A percentile compares a stretch with the other conserved stretches of the same genome.
Conservation (phyloP, 1,140 invertebrate species). For the Ylistrum balloti region DNA sequence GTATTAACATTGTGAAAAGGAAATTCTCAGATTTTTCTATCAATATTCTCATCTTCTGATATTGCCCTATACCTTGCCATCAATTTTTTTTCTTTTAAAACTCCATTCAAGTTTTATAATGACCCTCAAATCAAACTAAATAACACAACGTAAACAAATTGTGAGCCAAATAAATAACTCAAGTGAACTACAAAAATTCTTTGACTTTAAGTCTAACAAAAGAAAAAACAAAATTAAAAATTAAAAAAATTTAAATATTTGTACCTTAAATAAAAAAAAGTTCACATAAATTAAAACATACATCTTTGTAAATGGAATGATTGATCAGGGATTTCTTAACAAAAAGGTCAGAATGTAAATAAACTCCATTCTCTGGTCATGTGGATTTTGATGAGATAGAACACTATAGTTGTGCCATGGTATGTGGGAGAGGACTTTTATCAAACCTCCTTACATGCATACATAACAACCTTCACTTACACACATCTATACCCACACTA, state of each 20-base stretch:
- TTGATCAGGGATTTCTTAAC: neutral
- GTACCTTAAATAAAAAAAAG: neutral
- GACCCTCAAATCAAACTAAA: neutral
- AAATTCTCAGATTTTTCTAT: neutral
- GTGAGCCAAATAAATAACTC: constrained; percentile 29
- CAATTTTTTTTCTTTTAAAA: neutral
- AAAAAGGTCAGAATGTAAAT: neutral
- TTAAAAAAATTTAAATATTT: constrained; percentile 1
- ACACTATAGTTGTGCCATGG: neutral
- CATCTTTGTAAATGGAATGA: constrained; percentile 29
- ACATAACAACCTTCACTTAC: neutral
- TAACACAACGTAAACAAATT: constrained; percentile 8
- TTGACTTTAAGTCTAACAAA: constrained; percentile 40
- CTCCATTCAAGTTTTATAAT: constrained; percentile 10
- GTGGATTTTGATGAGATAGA: neutral
- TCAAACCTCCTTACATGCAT: neutral
- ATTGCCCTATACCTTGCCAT: constrained; percentile 21
- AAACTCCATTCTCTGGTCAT: neutral
- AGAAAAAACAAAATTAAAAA: neutral
- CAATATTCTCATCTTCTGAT: neutral
- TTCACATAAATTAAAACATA: constrained; percentile 40
- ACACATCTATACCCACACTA: neutral
- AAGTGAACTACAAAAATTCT: constrained; percentile 5
- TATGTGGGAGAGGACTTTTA: neutral
- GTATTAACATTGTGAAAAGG: neutral